Evolutionary conservation across 37 sponge, comb jelly and placozoan species (phyloP).

Genomic region (Agelas oroides): DNA sequence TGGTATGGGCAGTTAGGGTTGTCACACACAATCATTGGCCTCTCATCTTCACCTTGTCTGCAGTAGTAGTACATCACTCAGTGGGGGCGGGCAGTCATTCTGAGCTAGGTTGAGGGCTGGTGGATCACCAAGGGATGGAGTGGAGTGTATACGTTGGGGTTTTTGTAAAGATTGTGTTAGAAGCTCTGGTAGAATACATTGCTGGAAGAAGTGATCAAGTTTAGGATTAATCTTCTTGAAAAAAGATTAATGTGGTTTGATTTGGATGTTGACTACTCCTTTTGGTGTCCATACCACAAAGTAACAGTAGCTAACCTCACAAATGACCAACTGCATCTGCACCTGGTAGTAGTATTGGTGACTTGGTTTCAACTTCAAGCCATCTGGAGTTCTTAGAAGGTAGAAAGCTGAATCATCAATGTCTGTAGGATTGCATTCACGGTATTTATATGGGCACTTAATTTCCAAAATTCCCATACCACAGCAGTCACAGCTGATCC

Average conservation of each 20-base stretch:
- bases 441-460: constrained; percentile 51
- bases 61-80: constrained; percentile 24
- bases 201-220: not conserved
- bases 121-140: not conserved
- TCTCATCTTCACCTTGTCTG: not conserved
- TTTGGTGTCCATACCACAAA: constrained; percentile 54
- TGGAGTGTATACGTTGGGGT: no score
- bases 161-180: no score
- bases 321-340: constrained; percentile 35
- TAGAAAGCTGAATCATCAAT: not conserved
- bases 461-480: constrained; percentile 46
- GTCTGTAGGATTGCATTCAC: not conserved
- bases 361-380: not conserved
- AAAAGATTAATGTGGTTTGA: not conserved
- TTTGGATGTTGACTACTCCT: constrained; percentile 2
- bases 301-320: constrained; percentile 32
- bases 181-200: not conserved
- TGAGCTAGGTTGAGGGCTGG: not conserved
- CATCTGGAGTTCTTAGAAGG: not conserved
- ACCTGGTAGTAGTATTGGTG: constrained; percentile 52
- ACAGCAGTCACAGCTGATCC: constrained; percentile 61
- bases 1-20: constrained; percentile 18
- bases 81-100: no score
- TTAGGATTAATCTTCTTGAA: not conserved
- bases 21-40: constrained; percentile 31